Evolutionary conservation across 2,797 vertebrate species (phyloP).

Genomic region (Danio aesculapii): DNA sequence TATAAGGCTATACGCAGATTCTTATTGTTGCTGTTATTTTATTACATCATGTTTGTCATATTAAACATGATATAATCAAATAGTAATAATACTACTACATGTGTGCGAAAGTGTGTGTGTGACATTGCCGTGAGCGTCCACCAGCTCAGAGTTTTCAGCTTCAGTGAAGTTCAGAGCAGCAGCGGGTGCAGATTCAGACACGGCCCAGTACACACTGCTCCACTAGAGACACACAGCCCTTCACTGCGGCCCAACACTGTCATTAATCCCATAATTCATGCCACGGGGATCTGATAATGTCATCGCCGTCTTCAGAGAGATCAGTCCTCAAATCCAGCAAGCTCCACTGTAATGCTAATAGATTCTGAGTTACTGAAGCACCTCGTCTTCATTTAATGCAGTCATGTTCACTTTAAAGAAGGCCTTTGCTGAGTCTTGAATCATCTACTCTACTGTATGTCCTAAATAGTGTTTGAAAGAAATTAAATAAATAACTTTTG

Average conservation of each 20-base stretch:
- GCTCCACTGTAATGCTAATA: not conserved
- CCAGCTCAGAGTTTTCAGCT: slow-evolving; percentile 9
- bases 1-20: too few relatives aligned
- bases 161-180: slow-evolving; percentile 12
- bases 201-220: slow-evolving; percentile 15
- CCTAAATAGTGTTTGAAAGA: too few relatives aligned
- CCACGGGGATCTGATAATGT: not conserved
- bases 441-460: too few relatives aligned
- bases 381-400: not conserved
- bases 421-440: too few relatives aligned
- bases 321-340: not conserved
- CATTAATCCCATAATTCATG: slow-evolving; percentile 42
- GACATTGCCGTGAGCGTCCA: slow-evolving; percentile 49
- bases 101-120: slow-evolving; percentile 1
- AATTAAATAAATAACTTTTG: too few relatives aligned
- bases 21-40: too few relatives aligned
- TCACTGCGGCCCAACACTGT: not conserved
- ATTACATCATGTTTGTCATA: too few relatives aligned
- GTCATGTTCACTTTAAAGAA: not conserved
- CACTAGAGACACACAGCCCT: slow-evolving; percentile 22
- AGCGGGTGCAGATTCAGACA: not conserved
- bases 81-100: too few relatives aligned
- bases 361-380: not conserved
- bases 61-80: too few relatives aligned
- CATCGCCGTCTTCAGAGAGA: not conserved